phyloP scores from a whole-genome alignment of 2,113 vertebrate species.

The Stomatorhinus ivindoensis region DNA sequence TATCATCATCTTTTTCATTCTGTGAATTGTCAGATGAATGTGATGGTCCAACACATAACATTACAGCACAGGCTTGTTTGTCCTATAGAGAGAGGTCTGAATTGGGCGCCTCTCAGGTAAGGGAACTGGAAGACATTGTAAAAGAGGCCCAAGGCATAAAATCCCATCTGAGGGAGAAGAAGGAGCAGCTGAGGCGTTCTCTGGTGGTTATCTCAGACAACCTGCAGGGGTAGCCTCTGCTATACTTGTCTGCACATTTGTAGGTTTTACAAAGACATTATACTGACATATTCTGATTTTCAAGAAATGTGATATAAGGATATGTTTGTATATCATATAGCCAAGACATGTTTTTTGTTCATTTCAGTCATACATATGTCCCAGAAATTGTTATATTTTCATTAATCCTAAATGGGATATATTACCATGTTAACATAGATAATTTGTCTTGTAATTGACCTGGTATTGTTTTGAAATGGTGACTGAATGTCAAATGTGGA shows the following conservation, averaged over 20 bases:
- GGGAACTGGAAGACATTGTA: slow-evolving; percentile 52
- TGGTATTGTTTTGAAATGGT: neutral
- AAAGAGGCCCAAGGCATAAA: slow-evolving; percentile 47
- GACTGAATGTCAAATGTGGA: neutral
- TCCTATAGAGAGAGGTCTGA: slow-evolving; percentile 47
- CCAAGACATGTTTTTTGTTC: neutral
- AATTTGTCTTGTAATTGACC: neutral
- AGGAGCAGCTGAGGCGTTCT: slow-evolving; percentile 44
- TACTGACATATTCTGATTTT: neutral
- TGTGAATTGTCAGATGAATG: neutral
- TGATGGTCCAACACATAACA: neutral
- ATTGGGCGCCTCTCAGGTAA: slow-evolving; percentile 44
- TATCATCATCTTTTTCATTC: neutral
- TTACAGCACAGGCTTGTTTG: neutral
- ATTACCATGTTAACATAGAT: neutral
- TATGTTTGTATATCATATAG: neutral
- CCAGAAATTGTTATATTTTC: neutral
- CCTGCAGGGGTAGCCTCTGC: slow-evolving; percentile 38
- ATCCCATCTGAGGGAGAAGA: slow-evolving; percentile 53
- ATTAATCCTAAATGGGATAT: neutral
- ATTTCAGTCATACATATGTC: neutral
- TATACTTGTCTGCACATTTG: neutral
- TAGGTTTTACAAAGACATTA: neutral
- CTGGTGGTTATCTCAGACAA: slow-evolving; percentile 55
- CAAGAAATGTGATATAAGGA: neutral